These are phyloP conservation scores for Cotesia typhae DNA, from an alignment of 1,140 invertebrate species.

Conservation along the genomic window DNA sequence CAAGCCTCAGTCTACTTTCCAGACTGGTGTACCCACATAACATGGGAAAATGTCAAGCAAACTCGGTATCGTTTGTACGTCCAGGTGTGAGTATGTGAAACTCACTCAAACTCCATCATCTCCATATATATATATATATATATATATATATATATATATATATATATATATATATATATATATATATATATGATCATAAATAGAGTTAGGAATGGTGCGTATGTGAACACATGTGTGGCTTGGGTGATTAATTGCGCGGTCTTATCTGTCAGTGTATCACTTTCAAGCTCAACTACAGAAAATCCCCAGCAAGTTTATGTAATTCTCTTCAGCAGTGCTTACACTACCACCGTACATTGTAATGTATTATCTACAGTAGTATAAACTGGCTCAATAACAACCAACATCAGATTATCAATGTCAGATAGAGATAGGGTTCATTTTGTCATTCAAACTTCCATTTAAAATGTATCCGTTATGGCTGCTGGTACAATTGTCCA, in stretches of 20 bases:
- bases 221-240: constrained; percentile 5
- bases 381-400: constrained; percentile 5
- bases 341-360: too few species aligned
- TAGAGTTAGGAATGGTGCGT: constrained; percentile 2
- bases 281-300: constrained; percentile 13
- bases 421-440: too few species aligned
- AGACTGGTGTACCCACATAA: constrained; percentile 10
- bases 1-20: constrained; percentile 8
- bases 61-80: constrained; percentile 24
- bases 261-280: constrained; percentile 33
- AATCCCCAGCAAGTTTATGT: constrained; percentile 1
- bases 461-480: too few species aligned
- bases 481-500: too few species aligned
- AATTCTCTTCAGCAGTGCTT: neutral
- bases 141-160: too few species aligned
- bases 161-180: too few species aligned
- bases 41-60: constrained; percentile 14
- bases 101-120: neutral
- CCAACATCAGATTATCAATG: too few species aligned
- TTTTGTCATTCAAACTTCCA: too few species aligned
- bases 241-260: constrained; percentile 31
- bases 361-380: too few species aligned
- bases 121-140: too few species aligned
- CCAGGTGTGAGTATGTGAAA: constrained; percentile 21
- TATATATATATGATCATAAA: too few species aligned